Base-by-base conservation (phyloP, 2,888 invertebrate genomes). In the Scotopteryx bipunctaria region DNA sequence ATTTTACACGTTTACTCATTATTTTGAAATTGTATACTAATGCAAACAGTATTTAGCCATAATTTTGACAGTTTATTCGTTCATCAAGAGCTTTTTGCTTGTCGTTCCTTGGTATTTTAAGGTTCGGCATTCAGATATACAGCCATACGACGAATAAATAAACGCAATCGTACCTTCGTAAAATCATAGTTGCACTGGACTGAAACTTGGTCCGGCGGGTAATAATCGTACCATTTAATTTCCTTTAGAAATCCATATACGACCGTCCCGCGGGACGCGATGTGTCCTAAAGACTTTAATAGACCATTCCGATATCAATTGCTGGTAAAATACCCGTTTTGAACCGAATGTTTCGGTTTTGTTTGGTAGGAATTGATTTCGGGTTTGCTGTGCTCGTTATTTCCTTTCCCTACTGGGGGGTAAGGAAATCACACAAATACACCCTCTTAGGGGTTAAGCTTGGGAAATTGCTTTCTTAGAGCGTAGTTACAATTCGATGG, bases 231-330 rank as follows among this genome's bases (percentile, higher is more conserved):
- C 42, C 38, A 50, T 44, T 50, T 19, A 43, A 44, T 50, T 50
- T 50, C 43, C 43, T 50, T 43, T 38, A 43, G 23, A 43, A 37
- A 38, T 25, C 43, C 11, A 50, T 43, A 38, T 44, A 43, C 37
- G 37, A 8, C 6, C 21, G 15, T 27, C 33, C 36, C 25, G 5
- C 9, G 15, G 13, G 36, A 14, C 31, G 25, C 40, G 5, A 35
- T 37, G 32, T 44, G 21, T 15, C 25, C n/a, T 43, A 27, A 43
- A 49, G 31, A 31, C 31, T 49, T 31, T 49, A 37, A 46, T 32
- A 46, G 32, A 32, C 46, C 46, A 37, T 31, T 37, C 11, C 21
- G 16, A 46, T 46, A 46, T 32, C 29, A 37, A 46, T 38, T 32
- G 23, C 44, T 45, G 11, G 19, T 44, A 14, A 36, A 37, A 45